phyloP scores from a whole-genome alignment of 35 echinoderm and acorn worm genomes.

The Ophioderma brevispina region DNA sequence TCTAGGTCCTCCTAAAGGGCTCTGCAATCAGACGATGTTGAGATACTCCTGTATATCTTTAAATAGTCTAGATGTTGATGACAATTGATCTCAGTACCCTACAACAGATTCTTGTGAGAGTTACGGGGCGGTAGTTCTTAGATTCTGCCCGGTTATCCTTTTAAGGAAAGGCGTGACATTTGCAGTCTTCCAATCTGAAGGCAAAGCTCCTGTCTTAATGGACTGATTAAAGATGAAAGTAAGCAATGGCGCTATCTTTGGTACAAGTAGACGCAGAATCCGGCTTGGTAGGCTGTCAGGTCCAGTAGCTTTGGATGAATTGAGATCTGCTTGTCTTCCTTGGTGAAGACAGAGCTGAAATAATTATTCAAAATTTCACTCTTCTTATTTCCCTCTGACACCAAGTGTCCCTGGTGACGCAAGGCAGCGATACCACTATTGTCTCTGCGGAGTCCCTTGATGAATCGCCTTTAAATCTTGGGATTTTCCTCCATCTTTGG shows the following conservation, averaged over 20 bases:
- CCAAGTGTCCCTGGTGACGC: conserved; percentile 13
- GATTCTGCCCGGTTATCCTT: conserved; percentile 17
- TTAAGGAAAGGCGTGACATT: conserved; percentile 48
- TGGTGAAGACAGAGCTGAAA: conserved; percentile 54
- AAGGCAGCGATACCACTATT: background rate
- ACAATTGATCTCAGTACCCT: conserved; percentile 29
- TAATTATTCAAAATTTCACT: conserved; percentile 38
- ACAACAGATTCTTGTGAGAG: conserved; percentile 37
- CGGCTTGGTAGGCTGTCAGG: conserved; percentile 17
- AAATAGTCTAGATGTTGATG: conserved; percentile 30
- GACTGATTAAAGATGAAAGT: conserved; percentile 13
- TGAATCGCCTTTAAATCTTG: conserved; percentile 7
- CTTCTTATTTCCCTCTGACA: conserved; percentile 22
- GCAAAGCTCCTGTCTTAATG: conserved; percentile 22
- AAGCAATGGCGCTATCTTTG: background rate
- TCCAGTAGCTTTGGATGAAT: conserved; percentile 19
- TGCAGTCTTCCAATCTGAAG: conserved; percentile 35
- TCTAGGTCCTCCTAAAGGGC: conserved; percentile 26
- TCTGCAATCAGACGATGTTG: conserved; percentile 18
- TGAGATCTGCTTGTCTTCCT: background rate
- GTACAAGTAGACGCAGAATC: background rate
- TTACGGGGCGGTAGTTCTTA: conserved; percentile 55
- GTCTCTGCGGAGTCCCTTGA: conserved; percentile 16
- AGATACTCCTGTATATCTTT: conserved; percentile 21
- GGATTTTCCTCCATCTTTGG: conserved; percentile 40